phyloP scores from a whole-genome alignment of 2,797 vertebrate species.

The Ataeniobius toweri region DNA sequence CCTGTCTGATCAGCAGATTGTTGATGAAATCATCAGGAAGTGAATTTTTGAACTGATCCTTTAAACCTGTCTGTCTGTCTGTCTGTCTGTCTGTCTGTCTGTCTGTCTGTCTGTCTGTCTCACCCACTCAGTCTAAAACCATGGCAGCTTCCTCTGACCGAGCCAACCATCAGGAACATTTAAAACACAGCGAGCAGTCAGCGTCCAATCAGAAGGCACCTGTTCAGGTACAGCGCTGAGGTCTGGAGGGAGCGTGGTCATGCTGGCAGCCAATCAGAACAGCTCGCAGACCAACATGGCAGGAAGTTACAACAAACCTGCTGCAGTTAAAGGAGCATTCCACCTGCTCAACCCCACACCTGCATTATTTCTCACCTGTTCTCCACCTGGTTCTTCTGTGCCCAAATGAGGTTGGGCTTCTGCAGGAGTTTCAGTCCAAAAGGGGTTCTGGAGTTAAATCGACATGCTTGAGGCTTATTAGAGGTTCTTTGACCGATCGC shows the following conservation, averaged over 20 bases:
- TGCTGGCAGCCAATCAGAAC: slow-evolving; percentile 2
- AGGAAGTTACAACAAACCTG: not conserved
- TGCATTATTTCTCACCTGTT: not conserved
- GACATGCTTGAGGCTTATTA: not conserved
- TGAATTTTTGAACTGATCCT: slow-evolving; percentile 22
- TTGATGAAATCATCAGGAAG: not conserved
- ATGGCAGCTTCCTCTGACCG: no score
- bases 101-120: not conserved
- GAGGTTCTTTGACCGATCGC: not conserved
- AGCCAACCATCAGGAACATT: not conserved
- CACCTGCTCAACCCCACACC: not conserved
- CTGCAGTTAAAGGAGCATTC: not conserved
- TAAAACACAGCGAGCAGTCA: not conserved
- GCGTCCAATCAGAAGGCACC: slow-evolving; percentile 44
- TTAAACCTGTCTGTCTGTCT: not conserved
- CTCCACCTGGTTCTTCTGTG: not conserved
- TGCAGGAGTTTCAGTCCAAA: not conserved
- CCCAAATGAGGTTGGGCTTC: not conserved
- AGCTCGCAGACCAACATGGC: not conserved
- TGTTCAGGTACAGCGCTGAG: slow-evolving; percentile 37
- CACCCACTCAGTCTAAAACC: not conserved
- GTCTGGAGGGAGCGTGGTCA: not conserved
- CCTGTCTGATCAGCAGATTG: not conserved
- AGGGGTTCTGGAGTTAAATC: not conserved
- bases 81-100: no score